Evolutionary conservation across 2,888 invertebrate genomes (phyloP).

Genomic region (Phasia obesa): DNA sequence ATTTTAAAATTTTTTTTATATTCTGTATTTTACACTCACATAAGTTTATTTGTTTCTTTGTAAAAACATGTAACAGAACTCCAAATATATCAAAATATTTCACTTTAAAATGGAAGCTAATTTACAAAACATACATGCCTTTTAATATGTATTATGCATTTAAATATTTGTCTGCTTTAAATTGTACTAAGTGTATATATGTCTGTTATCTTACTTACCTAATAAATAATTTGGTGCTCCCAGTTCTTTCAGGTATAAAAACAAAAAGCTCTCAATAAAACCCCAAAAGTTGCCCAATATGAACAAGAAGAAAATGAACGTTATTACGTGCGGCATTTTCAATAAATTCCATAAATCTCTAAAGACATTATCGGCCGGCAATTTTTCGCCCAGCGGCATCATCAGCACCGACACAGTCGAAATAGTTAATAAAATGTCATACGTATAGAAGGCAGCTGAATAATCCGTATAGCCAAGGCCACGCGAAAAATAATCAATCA

Average conservation of each 20-base stretch:
- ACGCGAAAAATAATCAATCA: conserved; percentile 86
- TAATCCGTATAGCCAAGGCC: conserved; percentile 90
- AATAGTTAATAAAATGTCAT: conserved; percentile 88
- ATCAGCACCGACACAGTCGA: conserved; percentile 89
- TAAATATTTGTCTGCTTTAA: neutral
- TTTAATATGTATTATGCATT: too few relatives aligned
- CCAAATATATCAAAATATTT: too few relatives aligned
- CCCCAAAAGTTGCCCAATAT: conserved; percentile 94
- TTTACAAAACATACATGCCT: too few relatives aligned
- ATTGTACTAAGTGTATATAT: too few relatives aligned
- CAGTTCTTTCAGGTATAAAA: conserved; percentile 92
- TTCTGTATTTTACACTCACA: too few relatives aligned
- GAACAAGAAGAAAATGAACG: conserved; percentile 91
- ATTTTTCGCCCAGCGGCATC: conserved; percentile 90
- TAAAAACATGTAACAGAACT: too few relatives aligned
- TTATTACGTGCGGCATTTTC: conserved; percentile 90
- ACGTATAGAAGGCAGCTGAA: conserved; percentile 92
- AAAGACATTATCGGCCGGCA: conserved; percentile 90
- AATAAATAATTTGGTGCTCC: conserved; percentile 92
- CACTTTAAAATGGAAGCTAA: too few relatives aligned
- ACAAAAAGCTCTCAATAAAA: conserved; percentile 94
- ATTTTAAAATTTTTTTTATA: too few relatives aligned
- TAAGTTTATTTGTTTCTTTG: too few relatives aligned
- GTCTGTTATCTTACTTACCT: conserved; percentile 83
- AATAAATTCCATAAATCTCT: conserved; percentile 89